These are phyloP conservation scores for Pterocles gutturalis DNA, from an alignment of 2,113 vertebrate species.

Conservation along the genomic window DNA sequence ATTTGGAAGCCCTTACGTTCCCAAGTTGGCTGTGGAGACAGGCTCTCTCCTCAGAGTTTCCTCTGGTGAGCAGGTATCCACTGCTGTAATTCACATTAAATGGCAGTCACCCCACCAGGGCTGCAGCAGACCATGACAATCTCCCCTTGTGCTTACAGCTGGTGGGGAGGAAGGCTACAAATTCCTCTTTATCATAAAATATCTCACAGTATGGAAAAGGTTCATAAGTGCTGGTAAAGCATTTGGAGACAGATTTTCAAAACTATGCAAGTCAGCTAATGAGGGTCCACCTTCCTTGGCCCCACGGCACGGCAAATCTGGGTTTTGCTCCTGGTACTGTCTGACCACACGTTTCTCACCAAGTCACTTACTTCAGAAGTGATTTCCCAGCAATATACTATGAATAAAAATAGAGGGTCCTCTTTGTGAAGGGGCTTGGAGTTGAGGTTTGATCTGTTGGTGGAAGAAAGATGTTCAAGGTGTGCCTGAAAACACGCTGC, in stretches of 20 bases:
- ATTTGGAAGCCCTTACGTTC: background rate
- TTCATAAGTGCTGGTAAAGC: background rate
- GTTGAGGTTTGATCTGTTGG: background rate
- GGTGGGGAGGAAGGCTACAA: background rate
- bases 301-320: fast-evolving
- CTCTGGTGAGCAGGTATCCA: background rate
- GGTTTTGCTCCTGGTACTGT: background rate
- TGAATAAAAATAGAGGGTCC: background rate
- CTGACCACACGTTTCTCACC: background rate
- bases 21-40: background rate
- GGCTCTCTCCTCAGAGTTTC: background rate
- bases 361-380: background rate
- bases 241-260: background rate
- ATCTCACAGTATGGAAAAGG: background rate
- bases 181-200: background rate
- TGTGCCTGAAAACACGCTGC: background rate
- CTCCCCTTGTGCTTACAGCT: background rate
- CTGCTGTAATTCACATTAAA: background rate
- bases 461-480: background rate
- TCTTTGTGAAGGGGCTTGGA: background rate
- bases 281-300: background rate
- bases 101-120: background rate
- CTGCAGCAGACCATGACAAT: background rate
- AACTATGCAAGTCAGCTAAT: background rate
- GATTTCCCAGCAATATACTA: background rate